Conservation (phyloP, 2,888 invertebrate genomes). For the Ormyrus nitidulus region DNA sequence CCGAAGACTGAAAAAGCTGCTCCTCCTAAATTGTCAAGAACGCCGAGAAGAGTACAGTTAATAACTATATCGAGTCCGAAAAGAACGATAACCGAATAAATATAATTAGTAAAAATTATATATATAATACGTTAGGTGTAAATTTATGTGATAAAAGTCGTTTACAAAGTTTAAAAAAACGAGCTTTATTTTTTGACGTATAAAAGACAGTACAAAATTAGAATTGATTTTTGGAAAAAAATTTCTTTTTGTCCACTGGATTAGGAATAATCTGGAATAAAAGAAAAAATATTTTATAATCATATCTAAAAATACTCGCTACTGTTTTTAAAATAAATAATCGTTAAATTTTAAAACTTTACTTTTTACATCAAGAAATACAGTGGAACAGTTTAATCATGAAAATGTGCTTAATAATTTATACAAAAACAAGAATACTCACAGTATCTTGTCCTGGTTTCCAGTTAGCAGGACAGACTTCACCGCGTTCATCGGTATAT, state of each 20-base stretch:
- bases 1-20: constrained; percentile 61
- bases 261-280: constrained; percentile 87
- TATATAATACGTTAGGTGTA: constrained; percentile 24
- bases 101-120: constrained; percentile 23
- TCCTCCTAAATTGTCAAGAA: constrained; percentile 74
- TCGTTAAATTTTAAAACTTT: constrained; percentile 6
- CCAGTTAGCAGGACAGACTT: constrained; percentile 97
- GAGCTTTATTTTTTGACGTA: constrained; percentile 55
- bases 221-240: constrained; percentile 81
- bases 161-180: constrained; percentile 56
- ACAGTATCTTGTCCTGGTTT: constrained; percentile 95
- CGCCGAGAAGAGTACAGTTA: constrained; percentile 83
- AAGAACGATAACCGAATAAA: constrained; percentile 72
- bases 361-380: background rate
- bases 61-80: constrained; percentile 89
- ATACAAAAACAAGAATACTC: constrained; percentile 65
- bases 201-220: constrained; percentile 55
- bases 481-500: constrained; percentile 93
- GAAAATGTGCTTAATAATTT: background rate
- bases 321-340: constrained; percentile 10
- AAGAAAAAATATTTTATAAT: constrained; percentile 40
- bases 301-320: constrained; percentile 12
- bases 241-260: constrained; percentile 87
- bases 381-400: background rate
- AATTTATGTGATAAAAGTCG: constrained; percentile 50